Conservation (phyloP, 2,888 invertebrate species). For the Steinernema carpocapsae region DNA sequence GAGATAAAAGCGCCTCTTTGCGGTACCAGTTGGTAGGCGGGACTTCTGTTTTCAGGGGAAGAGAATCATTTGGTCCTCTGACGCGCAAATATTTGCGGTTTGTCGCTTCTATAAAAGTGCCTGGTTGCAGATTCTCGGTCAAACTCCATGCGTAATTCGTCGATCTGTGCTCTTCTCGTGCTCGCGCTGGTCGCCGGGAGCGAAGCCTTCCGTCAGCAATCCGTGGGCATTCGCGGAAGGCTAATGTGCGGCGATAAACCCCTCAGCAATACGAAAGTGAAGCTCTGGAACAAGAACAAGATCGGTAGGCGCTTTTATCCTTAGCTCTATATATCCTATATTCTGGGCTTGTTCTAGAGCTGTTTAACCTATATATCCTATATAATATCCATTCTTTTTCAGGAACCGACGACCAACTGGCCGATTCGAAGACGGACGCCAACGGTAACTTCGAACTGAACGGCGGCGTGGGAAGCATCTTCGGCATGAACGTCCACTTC, state of each 20-base stretch:
- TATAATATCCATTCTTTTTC: slow-evolving; percentile 21
- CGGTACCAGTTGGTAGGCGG: not conserved
- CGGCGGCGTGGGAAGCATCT: slow-evolving; percentile 51
- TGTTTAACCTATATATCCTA: not conserved
- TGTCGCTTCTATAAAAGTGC: not conserved
- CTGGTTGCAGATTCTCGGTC: not conserved
- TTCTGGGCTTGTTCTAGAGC: too few relatives aligned
- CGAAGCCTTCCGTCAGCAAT: slow-evolving; percentile 53
- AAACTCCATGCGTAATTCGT: not conserved
- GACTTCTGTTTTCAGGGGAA: slow-evolving; percentile 1
- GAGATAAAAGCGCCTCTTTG: not conserved
- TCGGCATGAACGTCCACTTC: slow-evolving; percentile 56
- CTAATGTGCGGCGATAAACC: slow-evolving; percentile 54
- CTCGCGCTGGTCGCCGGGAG: slow-evolving; percentile 3
- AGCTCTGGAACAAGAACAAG: slow-evolving; percentile 54
- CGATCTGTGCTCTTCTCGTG: not conserved
- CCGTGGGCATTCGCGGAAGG: slow-evolving; percentile 53
- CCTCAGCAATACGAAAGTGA: slow-evolving; percentile 49
- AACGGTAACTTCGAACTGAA: slow-evolving; percentile 54
- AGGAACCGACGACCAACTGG: slow-evolving; percentile 58
- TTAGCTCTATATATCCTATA: too few relatives aligned
- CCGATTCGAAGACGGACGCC: slow-evolving; percentile 51
- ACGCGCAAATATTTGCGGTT: slow-evolving; percentile 24
- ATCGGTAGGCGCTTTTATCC: slow-evolving; percentile 51
- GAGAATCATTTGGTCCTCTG: not conserved